A percentile compares a stretch with the other conserved stretches of the same genome.
phyloP scores from a whole-genome alignment of 2,888 invertebrate genomes.

The Chrysolina oricalcia region DNA sequence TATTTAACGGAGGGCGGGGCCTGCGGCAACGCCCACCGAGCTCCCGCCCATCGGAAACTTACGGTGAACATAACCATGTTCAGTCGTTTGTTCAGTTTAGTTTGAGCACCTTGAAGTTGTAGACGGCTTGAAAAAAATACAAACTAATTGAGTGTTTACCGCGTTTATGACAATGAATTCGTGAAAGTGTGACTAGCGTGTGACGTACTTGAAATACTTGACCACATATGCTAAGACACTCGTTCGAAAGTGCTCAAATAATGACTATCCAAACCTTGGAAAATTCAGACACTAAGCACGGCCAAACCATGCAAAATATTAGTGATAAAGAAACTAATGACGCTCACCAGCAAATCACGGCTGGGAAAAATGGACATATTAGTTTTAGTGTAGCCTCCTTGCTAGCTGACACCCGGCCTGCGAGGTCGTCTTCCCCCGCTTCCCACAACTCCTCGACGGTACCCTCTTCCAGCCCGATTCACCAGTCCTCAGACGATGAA shows the following conservation, averaged over 20 bases:
- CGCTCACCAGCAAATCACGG: slow-evolving; percentile 61
- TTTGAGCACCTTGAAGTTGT: slow-evolving; percentile 61
- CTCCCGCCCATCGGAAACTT: slow-evolving; percentile 47
- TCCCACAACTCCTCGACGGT: slow-evolving; percentile 72
- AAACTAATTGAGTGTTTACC: slow-evolving; percentile 45
- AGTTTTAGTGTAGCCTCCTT: slow-evolving; percentile 93
- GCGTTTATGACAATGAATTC: slow-evolving; percentile 40
- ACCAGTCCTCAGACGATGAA: slow-evolving; percentile 76
- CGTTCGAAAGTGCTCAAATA: slow-evolving; percentile 75
- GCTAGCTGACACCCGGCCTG: slow-evolving; percentile 85
- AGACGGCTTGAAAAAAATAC: slow-evolving; percentile 54
- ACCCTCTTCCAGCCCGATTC: slow-evolving; percentile 66
- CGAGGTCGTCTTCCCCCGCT: slow-evolving; percentile 73
- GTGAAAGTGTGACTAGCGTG: slow-evolving; percentile 40
- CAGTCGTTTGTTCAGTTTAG: slow-evolving; percentile 64
- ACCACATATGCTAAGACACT: slow-evolving; percentile 76
- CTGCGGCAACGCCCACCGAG: slow-evolving; percentile 47
- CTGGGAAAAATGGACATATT: slow-evolving; percentile 78
- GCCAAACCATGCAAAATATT: slow-evolving; percentile 67
- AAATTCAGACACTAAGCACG: slow-evolving; percentile 66
- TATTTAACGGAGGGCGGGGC: slow-evolving; percentile 60
- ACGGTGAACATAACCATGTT: slow-evolving; percentile 53
- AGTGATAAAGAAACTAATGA: slow-evolving; percentile 68
- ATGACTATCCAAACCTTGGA: slow-evolving; percentile 79
- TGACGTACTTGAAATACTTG: slow-evolving; percentile 38